Base-by-base conservation (phyloP, 2,113 vertebrate species). In the Tachuris rubrigastra region DNA sequence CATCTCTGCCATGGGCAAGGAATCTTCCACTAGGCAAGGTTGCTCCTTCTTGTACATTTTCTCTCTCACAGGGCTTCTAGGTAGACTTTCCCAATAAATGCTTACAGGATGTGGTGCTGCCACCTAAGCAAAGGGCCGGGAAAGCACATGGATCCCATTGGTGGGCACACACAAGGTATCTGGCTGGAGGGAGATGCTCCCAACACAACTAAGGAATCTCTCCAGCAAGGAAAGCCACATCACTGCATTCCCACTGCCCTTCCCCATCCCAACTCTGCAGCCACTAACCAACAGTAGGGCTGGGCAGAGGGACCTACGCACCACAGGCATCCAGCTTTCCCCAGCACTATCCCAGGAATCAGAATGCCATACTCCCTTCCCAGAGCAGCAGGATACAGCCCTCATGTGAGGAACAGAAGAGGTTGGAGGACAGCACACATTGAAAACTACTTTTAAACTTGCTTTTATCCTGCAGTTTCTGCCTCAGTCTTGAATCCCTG, bases 81-180 rank as follows among this genome's bases (percentile, higher is more conserved):
- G 27, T 1, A 12, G 39, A 41, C 30, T 42, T 42, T 39, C 41
- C 81, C 69, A 58, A 28, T 4, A 80, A 31, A 65, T 35, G 71
- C 49, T 18, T 22, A 8, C 7, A 23, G 60, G 24, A 72, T 3
- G 8, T 4, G 31, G 35, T 11, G 37, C 55, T 47, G 23, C 6
- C 72, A 35, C 15, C 33, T 3, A 25, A 87, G 85, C 22, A n/a
- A 44, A 49, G 19, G 10, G 46, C 28, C 62, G 41, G 35, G 30
- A 31, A 31, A 65, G 58, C 4, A 2, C 30, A 8, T 5, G 2
- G 46, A 73, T 22, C 14, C 67, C 8, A 39, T 10, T 39, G 5
- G 9, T 3, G 28, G 59, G 53, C 2, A 1, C 75, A 53, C 28
- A 6, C 3, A 0, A 1, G 5, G 31, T 4, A 28, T 4, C 16